Conservation (phyloP, 2,113 vertebrate species). For the Cochlearius cochlearius region DNA sequence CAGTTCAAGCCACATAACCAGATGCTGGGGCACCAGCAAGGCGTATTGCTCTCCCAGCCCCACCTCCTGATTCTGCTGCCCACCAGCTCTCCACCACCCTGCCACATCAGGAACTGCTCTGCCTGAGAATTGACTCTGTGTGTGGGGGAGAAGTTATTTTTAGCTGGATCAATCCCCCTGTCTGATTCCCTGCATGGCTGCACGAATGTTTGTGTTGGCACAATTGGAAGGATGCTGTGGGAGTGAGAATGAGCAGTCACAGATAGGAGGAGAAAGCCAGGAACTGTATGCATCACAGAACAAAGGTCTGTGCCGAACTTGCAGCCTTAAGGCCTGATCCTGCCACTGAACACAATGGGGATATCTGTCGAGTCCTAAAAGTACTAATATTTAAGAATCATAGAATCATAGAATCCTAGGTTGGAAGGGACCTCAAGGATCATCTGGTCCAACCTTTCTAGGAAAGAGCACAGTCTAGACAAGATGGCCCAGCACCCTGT, state of each 20-base stretch:
- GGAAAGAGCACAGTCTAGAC: too few species aligned
- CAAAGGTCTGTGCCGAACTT: neutral
- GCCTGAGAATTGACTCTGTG: neutral
- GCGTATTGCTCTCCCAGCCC: neutral
- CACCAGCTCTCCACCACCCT: neutral
- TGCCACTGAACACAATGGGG: neutral
- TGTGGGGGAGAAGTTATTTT: neutral
- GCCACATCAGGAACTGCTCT: neutral
- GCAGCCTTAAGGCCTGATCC: neutral
- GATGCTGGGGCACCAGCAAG: neutral
- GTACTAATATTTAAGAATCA: neutral
- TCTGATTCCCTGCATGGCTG: neutral
- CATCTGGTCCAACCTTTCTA: too few species aligned
- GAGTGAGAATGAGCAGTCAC: neutral
- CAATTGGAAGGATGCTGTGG: neutral
- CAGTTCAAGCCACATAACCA: neutral
- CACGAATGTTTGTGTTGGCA: constrained; percentile 5
- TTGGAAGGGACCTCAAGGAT: too few species aligned
- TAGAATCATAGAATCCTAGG: too few species aligned
- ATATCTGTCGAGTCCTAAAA: neutral
- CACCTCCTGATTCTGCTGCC: neutral
- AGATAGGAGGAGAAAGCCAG: neutral
- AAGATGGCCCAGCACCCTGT: too few species aligned
- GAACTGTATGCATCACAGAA: neutral
- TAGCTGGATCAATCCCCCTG: neutral